Percentiles rank a stretch among this genome's conserved stretches.
Evolutionary conservation across 2,113 vertebrate genomes (phyloP).

Genomic region (Lichenostomus cassidix): DNA sequence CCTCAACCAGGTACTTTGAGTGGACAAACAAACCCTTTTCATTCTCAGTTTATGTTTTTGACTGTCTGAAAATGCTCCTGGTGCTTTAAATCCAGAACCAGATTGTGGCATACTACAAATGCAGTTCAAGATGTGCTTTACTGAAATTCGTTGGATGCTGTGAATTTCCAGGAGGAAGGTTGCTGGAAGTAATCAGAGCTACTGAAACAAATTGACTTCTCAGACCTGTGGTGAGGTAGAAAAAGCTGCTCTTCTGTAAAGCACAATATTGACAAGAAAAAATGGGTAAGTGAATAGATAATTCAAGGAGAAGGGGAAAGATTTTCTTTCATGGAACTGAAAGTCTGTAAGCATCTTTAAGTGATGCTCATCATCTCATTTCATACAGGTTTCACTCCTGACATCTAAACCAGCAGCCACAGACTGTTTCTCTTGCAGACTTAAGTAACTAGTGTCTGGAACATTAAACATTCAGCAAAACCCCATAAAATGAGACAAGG

Average conservation of each 20-base stretch:
- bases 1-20: neutral
- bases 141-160: neutral
- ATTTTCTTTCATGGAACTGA: neutral
- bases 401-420: neutral
- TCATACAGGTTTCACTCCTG: neutral
- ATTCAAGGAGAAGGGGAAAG: neutral
- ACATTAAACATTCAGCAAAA: neutral
- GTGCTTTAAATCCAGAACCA: neutral
- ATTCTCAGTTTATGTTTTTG: neutral
- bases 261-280: neutral
- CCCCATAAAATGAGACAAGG: neutral
- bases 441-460: neutral
- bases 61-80: neutral
- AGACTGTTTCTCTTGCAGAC: neutral
- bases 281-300: neutral
- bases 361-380: neutral
- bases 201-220: slow-evolving; percentile 5
- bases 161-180: neutral
- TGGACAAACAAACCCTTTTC: neutral
- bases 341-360: neutral
- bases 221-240: neutral
- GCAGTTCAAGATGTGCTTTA: neutral
- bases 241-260: neutral
- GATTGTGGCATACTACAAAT: neutral
- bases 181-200: slow-evolving; percentile 26